Evolutionary conservation across 2,113 vertebrate genomes (phyloP).

Genomic region (Nyctibius bracteatus): DNA sequence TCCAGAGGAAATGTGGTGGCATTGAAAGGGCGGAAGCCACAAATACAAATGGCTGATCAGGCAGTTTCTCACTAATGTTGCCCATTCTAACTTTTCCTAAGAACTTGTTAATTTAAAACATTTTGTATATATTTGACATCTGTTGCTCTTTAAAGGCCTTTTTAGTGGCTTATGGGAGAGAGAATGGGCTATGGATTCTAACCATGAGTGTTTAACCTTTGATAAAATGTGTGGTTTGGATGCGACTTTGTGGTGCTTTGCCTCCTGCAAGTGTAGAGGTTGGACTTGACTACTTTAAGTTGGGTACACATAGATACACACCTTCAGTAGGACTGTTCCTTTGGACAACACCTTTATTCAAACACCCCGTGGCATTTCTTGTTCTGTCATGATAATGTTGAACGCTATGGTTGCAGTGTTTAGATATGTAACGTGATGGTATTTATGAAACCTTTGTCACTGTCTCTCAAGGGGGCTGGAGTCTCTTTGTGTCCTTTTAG

Average conservation of each 20-base stretch:
- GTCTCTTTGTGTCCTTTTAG: neutral
- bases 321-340: neutral
- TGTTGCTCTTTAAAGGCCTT: neutral
- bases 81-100: neutral
- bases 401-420: neutral
- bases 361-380: neutral
- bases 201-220: neutral
- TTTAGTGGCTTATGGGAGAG: neutral
- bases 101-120: neutral
- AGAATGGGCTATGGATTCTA: neutral
- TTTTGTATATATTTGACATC: fast-evolving
- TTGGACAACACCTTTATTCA: neutral
- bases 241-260: neutral
- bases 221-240: neutral
- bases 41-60: neutral
- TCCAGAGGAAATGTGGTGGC: neutral
- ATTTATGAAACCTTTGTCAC: neutral
- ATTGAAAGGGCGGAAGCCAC: neutral
- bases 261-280: neutral
- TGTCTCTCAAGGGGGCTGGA: neutral
- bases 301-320: neutral
- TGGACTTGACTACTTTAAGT: neutral
- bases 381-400: neutral
- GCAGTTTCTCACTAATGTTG: fast-evolving
- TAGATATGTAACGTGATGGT: neutral